Evolutionary conservation across 1,140 invertebrate genomes (phyloP).

Genomic region (Zaprionus nigranus): DNA sequence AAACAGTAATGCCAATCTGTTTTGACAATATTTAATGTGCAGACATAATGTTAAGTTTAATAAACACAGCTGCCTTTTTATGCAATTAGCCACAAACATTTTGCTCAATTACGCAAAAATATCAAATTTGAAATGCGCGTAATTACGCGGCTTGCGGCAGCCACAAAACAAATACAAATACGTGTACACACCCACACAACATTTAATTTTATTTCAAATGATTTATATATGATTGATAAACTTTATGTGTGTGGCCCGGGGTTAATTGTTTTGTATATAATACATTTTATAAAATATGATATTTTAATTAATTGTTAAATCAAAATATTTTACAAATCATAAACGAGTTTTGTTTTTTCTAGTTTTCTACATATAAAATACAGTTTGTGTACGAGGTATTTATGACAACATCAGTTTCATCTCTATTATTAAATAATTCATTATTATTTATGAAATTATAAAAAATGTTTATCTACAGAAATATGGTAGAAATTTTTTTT

Average conservation of each 20-base stretch:
- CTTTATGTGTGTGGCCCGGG: background rate
- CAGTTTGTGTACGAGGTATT: background rate
- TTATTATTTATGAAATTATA: slow-evolving; percentile 24
- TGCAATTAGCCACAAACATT: slow-evolving; percentile 45
- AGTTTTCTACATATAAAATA: background rate
- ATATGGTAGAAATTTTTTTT: slow-evolving; percentile 41
- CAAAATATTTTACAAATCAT: background rate
- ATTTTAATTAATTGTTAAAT: background rate
- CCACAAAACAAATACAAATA: slow-evolving; percentile 18
- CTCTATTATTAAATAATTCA: slow-evolving; percentile 16
- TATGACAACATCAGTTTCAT: background rate
- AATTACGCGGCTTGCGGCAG: slow-evolving; percentile 31
- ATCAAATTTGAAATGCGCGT: slow-evolving; percentile 39
- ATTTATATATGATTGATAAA: slow-evolving; percentile 38
- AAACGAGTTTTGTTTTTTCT: background rate
- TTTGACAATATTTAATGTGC: background rate
- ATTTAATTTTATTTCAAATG: slow-evolving; percentile 49
- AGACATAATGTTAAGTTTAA: slow-evolving; percentile 16
- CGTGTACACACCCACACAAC: slow-evolving; percentile 2
- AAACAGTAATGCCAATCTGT: background rate
- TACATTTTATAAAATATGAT: background rate
- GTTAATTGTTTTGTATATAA: background rate
- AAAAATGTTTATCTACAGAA: slow-evolving; percentile 7
- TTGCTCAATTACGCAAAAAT: slow-evolving; percentile 48
- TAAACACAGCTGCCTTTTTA: slow-evolving; percentile 12